Percentiles rank a stretch among this genome's conserved stretches.
Conservation (phyloP, 2,113 vertebrate genomes). For the Baryphthengus martii region DNA sequence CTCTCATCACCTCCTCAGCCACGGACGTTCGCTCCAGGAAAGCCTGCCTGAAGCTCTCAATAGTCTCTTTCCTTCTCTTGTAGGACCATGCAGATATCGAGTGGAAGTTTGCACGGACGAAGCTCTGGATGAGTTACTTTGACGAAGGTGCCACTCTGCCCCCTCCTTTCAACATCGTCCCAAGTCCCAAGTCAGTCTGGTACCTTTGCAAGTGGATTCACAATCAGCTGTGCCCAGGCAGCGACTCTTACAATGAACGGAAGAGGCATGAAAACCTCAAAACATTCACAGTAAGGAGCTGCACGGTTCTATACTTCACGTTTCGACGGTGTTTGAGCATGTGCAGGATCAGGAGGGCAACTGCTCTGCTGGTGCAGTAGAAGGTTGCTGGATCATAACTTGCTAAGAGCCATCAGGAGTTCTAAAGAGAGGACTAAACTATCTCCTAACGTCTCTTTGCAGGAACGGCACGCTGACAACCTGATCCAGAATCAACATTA, state of each 20-base stretch:
- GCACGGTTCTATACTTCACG: background rate
- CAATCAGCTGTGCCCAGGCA: slow-evolving; percentile 80
- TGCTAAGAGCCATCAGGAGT: background rate
- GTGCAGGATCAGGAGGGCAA: fast-evolving
- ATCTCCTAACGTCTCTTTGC: slow-evolving; percentile 53
- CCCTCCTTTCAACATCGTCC: slow-evolving; percentile 93
- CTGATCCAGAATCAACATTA: slow-evolving; percentile 96
- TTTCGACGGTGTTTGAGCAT: background rate
- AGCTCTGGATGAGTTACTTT: slow-evolving; percentile 99
- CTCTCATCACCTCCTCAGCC: background rate
- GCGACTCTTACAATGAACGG: slow-evolving; percentile 75
- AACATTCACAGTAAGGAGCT: slow-evolving; percentile 85
- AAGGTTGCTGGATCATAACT: background rate
- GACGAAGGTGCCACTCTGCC: slow-evolving; percentile 96
- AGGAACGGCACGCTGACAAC: slow-evolving; percentile 93
- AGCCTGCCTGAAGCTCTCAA: background rate
- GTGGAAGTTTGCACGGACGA: slow-evolving; percentile 97
- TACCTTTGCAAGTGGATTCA: slow-evolving; percentile 93
- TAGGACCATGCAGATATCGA: slow-evolving; percentile 97
- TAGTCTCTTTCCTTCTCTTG: background rate
- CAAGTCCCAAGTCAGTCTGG: slow-evolving; percentile 92
- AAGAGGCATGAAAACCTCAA: slow-evolving; percentile 88
- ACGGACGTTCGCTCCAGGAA: background rate
- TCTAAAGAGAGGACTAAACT: background rate
- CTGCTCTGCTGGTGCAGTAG: background rate